Base-by-base conservation (phyloP, 2,113 vertebrate genomes). In the Muntiacus muntjak region DNA sequence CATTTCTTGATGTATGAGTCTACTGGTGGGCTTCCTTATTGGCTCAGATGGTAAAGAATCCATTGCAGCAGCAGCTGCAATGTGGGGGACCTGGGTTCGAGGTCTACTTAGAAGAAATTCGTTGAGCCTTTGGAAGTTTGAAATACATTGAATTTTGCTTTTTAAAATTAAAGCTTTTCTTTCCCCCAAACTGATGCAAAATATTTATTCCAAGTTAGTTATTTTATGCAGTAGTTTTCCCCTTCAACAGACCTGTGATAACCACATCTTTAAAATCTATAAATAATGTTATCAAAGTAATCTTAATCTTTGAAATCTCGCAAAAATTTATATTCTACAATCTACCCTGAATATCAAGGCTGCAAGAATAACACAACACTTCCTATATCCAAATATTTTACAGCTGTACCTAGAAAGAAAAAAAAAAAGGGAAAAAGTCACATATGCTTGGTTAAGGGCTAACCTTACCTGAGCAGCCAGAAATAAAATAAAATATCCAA, bases 291-390 rank as follows among this genome's bases (percentile, higher is more conserved):
- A 71, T 40, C 19, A 40, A 21, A 12, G n/a, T 40, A 40, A 71
- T 71, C n/a, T 71, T 71, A 23, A 40, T 23, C 19, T 40, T 71
- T 71, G n/a, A 40, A 40, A 71, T 23, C 67, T 40, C 99, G 99
- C 99, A 99, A 99, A 99, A 99, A 99, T 99, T 99, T 99, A 99
- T 99, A 99, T 99, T 99, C 40, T 71, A 23, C 67, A 71, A 71
- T 40, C n/a, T 10, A 71, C 67, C n/a, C 19, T 71, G 67, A 40
- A 71, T 40, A 71, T 71, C 67, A 71, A 71, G 67, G n/a, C 67
- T 40, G 10, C n/a, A 71, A 40, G 21, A 71, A 23, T 6, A 71
- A 5, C n/a, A 23, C n/a, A 71, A 13, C 2, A 40, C 17, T 71
- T 36, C 17, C 64, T 71, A 71, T 23, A 71, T 23, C 19, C 67